phyloP scores from a whole-genome alignment of 2,113 vertebrate species.

The Oryzias curvinotus region DNA sequence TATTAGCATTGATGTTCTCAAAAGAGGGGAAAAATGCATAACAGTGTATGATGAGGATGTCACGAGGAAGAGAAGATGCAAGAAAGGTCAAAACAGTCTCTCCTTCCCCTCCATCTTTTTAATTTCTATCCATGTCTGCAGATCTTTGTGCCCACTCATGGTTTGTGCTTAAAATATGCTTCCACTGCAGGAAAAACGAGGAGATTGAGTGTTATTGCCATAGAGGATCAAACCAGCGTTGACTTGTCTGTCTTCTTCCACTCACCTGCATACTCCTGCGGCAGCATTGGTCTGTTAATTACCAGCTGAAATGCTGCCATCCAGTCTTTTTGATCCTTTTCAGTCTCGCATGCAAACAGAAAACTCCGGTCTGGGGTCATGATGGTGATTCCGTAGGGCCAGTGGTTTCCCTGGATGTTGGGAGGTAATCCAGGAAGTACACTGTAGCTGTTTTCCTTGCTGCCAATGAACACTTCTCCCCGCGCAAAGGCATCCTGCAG shows the following conservation, averaged over 20 bases:
- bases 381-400: slow-evolving; percentile 92
- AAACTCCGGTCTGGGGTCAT: slow-evolving; percentile 92
- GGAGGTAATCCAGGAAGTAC: slow-evolving; percentile 85
- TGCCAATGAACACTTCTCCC: slow-evolving; percentile 95
- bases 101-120: background rate
- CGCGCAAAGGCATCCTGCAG: slow-evolving; percentile 90
- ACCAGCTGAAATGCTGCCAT: slow-evolving; percentile 85
- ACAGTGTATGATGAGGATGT: background rate
- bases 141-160: background rate
- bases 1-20: slow-evolving; percentile 15
- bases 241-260: background rate
- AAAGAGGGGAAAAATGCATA: background rate
- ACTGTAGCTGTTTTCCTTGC: slow-evolving; percentile 87
- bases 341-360: slow-evolving; percentile 88
- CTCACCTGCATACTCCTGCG: slow-evolving; percentile 93
- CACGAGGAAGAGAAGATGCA: slow-evolving; percentile 1
- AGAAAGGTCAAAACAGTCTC: slow-evolving; percentile 6
- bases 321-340: slow-evolving; percentile 86
- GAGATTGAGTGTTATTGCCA: background rate
- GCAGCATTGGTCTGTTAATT: slow-evolving; percentile 88
- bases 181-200: slow-evolving; percentile 81
- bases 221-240: background rate
- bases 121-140: background rate
- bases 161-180: slow-evolving; percentile 95
- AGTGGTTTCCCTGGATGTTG: slow-evolving; percentile 84